Evolutionary conservation across 2,113 vertebrate genomes (phyloP).

Genomic region (Ameiurus melas): DNA sequence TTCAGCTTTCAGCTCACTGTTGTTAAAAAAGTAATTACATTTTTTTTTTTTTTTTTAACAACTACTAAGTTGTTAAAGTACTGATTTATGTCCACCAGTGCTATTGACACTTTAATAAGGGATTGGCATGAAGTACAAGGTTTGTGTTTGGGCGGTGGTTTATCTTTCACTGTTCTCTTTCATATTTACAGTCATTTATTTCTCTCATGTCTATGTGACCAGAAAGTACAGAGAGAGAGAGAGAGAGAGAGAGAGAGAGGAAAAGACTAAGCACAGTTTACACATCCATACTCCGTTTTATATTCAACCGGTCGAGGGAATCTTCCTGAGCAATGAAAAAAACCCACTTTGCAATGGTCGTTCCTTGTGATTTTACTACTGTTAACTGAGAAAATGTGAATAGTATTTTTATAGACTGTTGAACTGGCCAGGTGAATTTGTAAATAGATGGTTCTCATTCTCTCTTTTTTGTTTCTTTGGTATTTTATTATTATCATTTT

Average conservation of each 20-base stretch:
- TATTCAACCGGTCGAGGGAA: conserved; percentile 56
- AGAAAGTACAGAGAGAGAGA: conserved; percentile 54
- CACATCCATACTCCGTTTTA: conserved; percentile 59
- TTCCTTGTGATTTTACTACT: conserved; percentile 75
- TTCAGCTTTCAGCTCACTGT: neutral
- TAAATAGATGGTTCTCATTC: conserved; percentile 82
- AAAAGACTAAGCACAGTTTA: conserved; percentile 73
- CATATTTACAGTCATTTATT: conserved; percentile 28
- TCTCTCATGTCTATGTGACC: conserved; percentile 28
- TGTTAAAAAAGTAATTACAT: neutral
- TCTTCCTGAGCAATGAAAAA: conserved; percentile 52
- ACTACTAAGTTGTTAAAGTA: neutral
- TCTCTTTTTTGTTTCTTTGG: conserved; percentile 52
- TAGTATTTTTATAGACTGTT: conserved; percentile 98
- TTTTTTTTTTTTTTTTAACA: too few species aligned
- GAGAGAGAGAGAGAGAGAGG: neutral
- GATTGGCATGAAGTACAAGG: neutral
- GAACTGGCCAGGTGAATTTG: conserved; percentile 88
- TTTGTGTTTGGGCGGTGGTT: neutral
- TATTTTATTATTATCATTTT: too few species aligned
- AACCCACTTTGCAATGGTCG: conserved; percentile 55
- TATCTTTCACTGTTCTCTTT: conserved; percentile 7
- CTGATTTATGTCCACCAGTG: neutral
- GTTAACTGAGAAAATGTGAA: conserved; percentile 87
- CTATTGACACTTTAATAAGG: neutral